Base-by-base conservation (phyloP, 1,140 invertebrate species). In the Calliopsis andreniformis region DNA sequence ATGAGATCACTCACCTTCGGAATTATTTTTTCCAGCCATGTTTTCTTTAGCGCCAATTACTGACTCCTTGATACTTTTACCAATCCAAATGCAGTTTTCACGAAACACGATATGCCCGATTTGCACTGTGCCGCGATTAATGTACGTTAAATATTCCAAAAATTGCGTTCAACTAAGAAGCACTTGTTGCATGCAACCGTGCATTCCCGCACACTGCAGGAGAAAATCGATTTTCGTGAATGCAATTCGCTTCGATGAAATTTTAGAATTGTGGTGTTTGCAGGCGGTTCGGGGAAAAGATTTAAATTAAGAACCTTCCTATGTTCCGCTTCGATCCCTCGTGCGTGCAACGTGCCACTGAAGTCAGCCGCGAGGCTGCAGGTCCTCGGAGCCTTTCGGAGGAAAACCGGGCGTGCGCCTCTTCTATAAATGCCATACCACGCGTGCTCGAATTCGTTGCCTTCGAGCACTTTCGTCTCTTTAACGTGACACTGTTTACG, bases 391-490 rank as follows among this genome's bases (percentile, higher is more conserved):
- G 18, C 69, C 35, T 68, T 62, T 66, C 49, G 28, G 56, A 72
- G 62, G 42, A 73, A 49, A 35, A 58, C 47, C 42, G 69, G 30
- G 80, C 62, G 63, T 73, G 63, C 81, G 75, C 58, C 64, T 82
- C 39, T 82, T 68, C 80, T 83, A 82, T 78, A 83, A 82, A 82
- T 77, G 67, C 56, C 42, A 20, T 35, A 63, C 30, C 28, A 20
- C 58, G 58, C 39, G 28, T 45, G 25, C 73, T 61, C 73, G 32
- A n/a, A 61, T 42, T 51, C 12, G 7, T 6, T 5, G 39, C 25
- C 25, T n/a, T 58, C 10, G 6, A 69, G 39, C 55, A 45, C 45
- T 39, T 20, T 3, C 35, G 42, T 1, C 14, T 5, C 3, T 25
- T 23, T 69, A 43, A 76, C 66, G 56, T 49, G 30, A 25, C 7